phyloP scores from a whole-genome alignment of 37 sponge, comb jelly and placozoan genomes.

The Dysidea cf. avara region DNA sequence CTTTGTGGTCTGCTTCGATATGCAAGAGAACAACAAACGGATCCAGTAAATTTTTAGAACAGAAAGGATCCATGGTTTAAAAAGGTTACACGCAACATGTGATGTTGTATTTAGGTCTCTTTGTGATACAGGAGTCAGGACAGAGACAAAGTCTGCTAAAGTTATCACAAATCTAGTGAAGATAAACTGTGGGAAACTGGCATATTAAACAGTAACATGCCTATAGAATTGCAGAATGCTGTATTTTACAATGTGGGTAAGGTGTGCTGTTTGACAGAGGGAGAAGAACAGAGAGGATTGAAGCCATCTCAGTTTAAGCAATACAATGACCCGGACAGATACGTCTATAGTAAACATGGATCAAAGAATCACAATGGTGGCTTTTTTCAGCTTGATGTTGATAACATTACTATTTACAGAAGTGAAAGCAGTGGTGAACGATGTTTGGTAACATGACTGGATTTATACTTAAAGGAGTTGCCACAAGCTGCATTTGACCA shows the following conservation, averaged over 20 bases:
- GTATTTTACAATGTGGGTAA: constrained; percentile 8
- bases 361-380: constrained; percentile 29
- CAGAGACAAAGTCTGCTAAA: neutral
- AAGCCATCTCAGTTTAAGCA: neutral
- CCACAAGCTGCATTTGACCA: neutral
- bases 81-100: constrained; percentile 7
- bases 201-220: neutral
- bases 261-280: neutral
- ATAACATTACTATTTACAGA: constrained; percentile 8
- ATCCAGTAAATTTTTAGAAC: too few species aligned
- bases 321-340: constrained; percentile 5
- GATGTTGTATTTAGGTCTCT: neutral
- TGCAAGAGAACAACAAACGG: too few species aligned
- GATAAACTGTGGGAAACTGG: constrained; percentile 7
- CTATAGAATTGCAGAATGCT: neutral
- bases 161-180: neutral
- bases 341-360: constrained; percentile 16
- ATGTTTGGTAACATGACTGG: neutral
- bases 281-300: too few species aligned
- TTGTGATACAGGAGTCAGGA: neutral
- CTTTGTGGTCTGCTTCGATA: too few species aligned
- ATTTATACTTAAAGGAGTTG: neutral
- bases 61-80: too few species aligned
- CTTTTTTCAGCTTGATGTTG: constrained; percentile 4
- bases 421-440: constrained; percentile 1